phyloP scores from a whole-genome alignment of 2,888 invertebrate species.

The Cephonodes hylas region DNA sequence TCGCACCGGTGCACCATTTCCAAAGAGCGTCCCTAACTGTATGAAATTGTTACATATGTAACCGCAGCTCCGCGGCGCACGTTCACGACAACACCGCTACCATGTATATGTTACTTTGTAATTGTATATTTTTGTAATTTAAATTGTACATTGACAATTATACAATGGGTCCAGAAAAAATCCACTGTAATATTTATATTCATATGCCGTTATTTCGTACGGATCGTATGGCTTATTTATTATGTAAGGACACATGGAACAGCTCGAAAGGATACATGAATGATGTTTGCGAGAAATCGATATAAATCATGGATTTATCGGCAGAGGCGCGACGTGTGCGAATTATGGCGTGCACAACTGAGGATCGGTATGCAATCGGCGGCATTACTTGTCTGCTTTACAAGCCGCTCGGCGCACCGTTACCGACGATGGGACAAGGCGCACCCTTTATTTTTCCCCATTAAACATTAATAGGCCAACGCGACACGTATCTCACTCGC shows the following conservation, averaged over 20 bases:
- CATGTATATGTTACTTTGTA: background rate
- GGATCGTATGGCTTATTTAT: constrained; percentile 33
- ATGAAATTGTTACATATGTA: constrained; percentile 49
- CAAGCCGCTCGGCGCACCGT: constrained; percentile 30
- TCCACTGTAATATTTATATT: background rate
- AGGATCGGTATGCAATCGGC: constrained; percentile 22
- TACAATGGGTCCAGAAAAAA: background rate
- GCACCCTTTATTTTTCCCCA: constrained; percentile 16
- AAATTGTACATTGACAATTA: background rate
- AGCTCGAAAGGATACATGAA: constrained; percentile 30
- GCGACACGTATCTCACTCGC: constrained; percentile 7
- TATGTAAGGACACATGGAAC: constrained; percentile 28
- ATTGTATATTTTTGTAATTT: background rate
- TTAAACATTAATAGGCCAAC: constrained; percentile 9
- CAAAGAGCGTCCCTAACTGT: constrained; percentile 59
- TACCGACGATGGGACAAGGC: constrained; percentile 21
- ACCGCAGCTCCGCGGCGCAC: background rate
- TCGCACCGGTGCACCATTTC: constrained; percentile 45
- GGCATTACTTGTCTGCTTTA: constrained; percentile 36
- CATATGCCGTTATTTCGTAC: constrained; percentile 31
- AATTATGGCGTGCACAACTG: constrained; percentile 18
- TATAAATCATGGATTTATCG: constrained; percentile 47
- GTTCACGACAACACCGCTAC: background rate
- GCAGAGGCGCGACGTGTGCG: constrained; percentile 25
- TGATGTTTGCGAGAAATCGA: constrained; percentile 39